Percentiles rank a stretch among this genome's conserved stretches.
Evolutionary conservation across 53 echinoderm and acorn worm genomes (phyloP).

Genomic region (Paelopatides confundens): DNA sequence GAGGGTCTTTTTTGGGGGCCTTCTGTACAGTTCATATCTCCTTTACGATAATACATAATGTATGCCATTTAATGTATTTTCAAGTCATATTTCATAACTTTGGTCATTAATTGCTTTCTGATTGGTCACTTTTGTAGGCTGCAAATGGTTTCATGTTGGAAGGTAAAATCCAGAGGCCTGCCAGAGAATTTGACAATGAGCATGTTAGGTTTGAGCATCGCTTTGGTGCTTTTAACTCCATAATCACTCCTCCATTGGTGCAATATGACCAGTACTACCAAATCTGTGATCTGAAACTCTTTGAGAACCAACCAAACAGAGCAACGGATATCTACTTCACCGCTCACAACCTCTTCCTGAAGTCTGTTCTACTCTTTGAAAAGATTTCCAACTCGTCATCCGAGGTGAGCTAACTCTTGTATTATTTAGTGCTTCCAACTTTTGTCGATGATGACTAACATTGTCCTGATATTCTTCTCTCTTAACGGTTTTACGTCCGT

Average conservation of each 20-base stretch:
- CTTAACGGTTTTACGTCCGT: no score
- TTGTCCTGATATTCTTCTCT: no score
- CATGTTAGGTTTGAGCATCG: slow-evolving; percentile 95
- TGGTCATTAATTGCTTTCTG: neutral
- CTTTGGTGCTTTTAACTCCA: slow-evolving; percentile 75
- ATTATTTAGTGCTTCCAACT: no score
- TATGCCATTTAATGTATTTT: no score
- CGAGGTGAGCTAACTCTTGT: neutral
- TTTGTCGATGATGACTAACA: no score
- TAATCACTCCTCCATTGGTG: slow-evolving; percentile 91
- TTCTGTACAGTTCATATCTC: no score
- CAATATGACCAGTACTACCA: slow-evolving; percentile 96
- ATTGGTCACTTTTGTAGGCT: slow-evolving; percentile 53
- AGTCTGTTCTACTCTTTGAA: slow-evolving; percentile 76
- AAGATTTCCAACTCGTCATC: slow-evolving; percentile 45
- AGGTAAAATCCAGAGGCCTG: slow-evolving; percentile 81
- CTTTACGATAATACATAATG: no score
- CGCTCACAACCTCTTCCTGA: slow-evolving; percentile 84
- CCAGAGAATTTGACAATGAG: slow-evolving; percentile 92
- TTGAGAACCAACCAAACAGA: slow-evolving; percentile 63
- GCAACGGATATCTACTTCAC: slow-evolving; percentile 76
- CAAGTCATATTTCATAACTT: neutral
- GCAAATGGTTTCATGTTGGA: slow-evolving; percentile 89
- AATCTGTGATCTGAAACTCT: slow-evolving; percentile 77
- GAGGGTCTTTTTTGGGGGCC: no score